phyloP scores from a whole-genome alignment of 2,113 vertebrate genomes.

The Cavia porcellus region DNA sequence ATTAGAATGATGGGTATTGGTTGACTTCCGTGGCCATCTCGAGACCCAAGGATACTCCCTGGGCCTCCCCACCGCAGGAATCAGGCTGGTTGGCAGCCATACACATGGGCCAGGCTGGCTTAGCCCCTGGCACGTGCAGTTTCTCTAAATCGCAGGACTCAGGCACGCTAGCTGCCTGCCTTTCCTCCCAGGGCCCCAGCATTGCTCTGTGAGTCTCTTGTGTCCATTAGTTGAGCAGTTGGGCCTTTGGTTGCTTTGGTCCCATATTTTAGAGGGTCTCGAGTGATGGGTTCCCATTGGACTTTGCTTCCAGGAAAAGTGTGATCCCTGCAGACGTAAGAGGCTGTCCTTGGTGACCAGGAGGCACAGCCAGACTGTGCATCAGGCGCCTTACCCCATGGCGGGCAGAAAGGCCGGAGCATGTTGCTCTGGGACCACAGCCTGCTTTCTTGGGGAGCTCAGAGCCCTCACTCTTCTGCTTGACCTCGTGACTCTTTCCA shows the following conservation, averaged over 20 bases:
- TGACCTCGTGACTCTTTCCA: not conserved
- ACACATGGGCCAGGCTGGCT: accelerated
- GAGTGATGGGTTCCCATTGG: not conserved
- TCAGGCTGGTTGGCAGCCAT: not conserved
- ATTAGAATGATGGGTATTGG: accelerated
- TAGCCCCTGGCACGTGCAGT: accelerated
- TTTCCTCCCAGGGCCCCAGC: not conserved
- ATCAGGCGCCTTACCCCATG: accelerated
- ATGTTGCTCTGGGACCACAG: not conserved
- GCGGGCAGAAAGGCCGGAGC: not conserved
- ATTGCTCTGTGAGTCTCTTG: not conserved
- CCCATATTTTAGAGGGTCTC: not conserved
- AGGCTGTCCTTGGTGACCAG: not conserved
- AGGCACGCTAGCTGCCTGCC: accelerated
- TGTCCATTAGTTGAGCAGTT: not conserved
- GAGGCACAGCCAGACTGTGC: not conserved
- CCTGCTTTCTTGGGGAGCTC: not conserved
- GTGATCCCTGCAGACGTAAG: not conserved
- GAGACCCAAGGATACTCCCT: not conserved
- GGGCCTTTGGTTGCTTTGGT: not conserved
- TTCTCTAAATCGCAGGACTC: not conserved
- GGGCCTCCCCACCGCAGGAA: not conserved
- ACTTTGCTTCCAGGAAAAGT: not conserved
- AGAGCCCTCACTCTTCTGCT: accelerated
- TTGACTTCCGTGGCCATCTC: not conserved